Conservation (phyloP, 2,888 invertebrate species). For the Agrilus mali region DNA sequence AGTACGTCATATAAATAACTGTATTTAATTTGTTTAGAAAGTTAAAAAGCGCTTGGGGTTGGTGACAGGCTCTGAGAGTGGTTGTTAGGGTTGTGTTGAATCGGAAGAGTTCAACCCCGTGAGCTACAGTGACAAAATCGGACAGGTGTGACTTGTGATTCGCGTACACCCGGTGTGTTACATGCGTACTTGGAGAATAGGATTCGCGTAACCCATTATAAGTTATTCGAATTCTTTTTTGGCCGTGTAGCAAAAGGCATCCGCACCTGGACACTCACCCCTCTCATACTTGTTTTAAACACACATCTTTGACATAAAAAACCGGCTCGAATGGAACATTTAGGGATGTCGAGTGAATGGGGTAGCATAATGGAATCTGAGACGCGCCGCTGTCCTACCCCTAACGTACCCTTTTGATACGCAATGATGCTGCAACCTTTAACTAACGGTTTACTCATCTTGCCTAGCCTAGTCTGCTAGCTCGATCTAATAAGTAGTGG, state of each 20-base stretch:
- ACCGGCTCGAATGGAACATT: constrained; percentile 32
- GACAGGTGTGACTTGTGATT: constrained; percentile 16
- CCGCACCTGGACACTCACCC: constrained; percentile 33
- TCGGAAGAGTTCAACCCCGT: too few species aligned
- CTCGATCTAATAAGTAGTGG: too few species aligned
- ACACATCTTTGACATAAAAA: constrained; percentile 23
- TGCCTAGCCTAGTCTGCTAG: too few species aligned
- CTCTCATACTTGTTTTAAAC: constrained; percentile 27
- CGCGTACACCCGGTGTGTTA: constrained; percentile 12
- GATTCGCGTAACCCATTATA: constrained; percentile 27
- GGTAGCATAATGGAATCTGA: constrained; percentile 36
- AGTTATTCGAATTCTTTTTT: constrained; percentile 34
- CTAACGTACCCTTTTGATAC: constrained; percentile 34
- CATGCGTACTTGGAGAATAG: constrained; percentile 5
- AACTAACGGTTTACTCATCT: too few species aligned
- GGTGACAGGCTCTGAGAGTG: too few species aligned
- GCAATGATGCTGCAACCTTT: constrained; percentile 30
- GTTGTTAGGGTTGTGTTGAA: too few species aligned
- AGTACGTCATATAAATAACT: too few species aligned
- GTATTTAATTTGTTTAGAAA: too few species aligned
- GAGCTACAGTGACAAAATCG: neutral
- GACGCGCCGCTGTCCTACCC: constrained; percentile 30
- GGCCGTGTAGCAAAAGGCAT: constrained; percentile 29
- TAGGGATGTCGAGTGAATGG: constrained; percentile 33
- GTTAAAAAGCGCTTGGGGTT: too few species aligned